Conservation (phyloP, 2,797 vertebrate species). For the Borostomias antarcticus region DNA sequence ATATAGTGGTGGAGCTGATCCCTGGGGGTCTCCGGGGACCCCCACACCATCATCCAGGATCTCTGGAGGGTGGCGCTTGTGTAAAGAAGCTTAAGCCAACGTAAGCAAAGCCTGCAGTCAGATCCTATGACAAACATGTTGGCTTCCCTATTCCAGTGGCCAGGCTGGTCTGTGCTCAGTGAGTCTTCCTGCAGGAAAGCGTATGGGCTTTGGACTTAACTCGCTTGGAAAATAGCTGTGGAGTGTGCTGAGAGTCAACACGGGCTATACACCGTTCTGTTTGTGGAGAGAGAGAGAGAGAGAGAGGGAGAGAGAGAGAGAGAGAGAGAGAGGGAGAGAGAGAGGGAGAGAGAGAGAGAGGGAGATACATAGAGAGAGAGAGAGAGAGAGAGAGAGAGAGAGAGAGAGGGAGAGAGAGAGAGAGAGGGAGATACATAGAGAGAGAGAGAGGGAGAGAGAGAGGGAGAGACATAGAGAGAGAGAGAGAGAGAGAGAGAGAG, state of each 20-base stretch:
- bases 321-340: constrained; percentile 11
- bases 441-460: constrained; percentile 9
- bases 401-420: constrained; percentile 4
- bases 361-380: constrained; percentile 3
- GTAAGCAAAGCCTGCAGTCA: constrained; percentile 49
- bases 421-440: constrained; percentile 1
- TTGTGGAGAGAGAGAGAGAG: constrained; percentile 11
- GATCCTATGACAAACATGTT: constrained; percentile 52
- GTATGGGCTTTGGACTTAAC: constrained; percentile 44
- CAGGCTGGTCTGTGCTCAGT: constrained; percentile 45
- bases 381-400: constrained; percentile 9
- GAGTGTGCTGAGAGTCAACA: constrained; percentile 10
- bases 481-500: constrained; percentile 8
- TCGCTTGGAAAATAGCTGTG: constrained; percentile 33
- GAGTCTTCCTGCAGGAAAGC: constrained; percentile 55
- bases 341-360: constrained; percentile 2
- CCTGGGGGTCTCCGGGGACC: constrained; percentile 7
- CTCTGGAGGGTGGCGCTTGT: constrained; percentile 27
- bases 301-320: neutral
- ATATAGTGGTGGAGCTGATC: constrained; percentile 6
- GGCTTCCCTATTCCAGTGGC: constrained; percentile 28
- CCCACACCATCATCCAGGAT: constrained; percentile 40
- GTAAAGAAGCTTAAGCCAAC: constrained; percentile 46
- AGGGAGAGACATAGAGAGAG: constrained; percentile 9
- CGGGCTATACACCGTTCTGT: neutral